Evolutionary conservation across 2,113 vertebrate genomes (phyloP).

Genomic region (Labeo rohita): DNA sequence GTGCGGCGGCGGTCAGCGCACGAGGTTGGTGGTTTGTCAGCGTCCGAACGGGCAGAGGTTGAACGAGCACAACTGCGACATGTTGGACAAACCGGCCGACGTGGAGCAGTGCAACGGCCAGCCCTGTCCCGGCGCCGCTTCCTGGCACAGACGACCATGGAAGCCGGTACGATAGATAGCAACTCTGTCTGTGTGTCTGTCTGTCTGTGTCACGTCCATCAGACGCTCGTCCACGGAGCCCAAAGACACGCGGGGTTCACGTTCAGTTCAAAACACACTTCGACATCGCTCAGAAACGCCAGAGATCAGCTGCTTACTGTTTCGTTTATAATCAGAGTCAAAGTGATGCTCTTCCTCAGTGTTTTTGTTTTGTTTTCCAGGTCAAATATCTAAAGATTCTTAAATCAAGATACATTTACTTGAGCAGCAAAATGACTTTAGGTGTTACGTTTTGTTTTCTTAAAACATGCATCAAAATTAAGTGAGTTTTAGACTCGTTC

Average conservation of each 20-base stretch:
- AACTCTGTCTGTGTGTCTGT: constrained; percentile 63
- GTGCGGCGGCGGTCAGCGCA: constrained; percentile 88
- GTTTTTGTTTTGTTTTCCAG: not conserved
- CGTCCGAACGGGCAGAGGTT: constrained; percentile 85
- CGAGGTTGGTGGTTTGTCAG: constrained; percentile 91
- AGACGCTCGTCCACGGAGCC: not conserved
- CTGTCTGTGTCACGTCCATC: constrained; percentile 10
- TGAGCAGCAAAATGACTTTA: not conserved
- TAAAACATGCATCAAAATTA: not conserved
- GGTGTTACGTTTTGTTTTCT: not conserved
- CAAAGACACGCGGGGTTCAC: not conserved
- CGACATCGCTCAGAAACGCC: too few relatives aligned
- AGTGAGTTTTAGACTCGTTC: not conserved
- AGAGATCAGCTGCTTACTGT: not conserved
- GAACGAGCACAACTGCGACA: constrained; percentile 89
- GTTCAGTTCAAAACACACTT: too few relatives aligned
- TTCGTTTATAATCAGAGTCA: not conserved
- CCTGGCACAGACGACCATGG: constrained; percentile 93
- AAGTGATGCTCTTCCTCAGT: too few relatives aligned
- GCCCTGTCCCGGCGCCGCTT: constrained; percentile 84
- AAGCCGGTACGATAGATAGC: constrained; percentile 96
- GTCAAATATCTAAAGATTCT: not conserved
- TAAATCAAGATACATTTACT: not conserved
- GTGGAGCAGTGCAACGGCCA: constrained; percentile 86
- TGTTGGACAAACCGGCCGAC: constrained; percentile 86